A percentile compares a stretch with the other conserved stretches of the same genome.
These are phyloP conservation scores for Calonectris borealis DNA, from an alignment of 2,113 vertebrate species.

Conservation along the genomic window DNA sequence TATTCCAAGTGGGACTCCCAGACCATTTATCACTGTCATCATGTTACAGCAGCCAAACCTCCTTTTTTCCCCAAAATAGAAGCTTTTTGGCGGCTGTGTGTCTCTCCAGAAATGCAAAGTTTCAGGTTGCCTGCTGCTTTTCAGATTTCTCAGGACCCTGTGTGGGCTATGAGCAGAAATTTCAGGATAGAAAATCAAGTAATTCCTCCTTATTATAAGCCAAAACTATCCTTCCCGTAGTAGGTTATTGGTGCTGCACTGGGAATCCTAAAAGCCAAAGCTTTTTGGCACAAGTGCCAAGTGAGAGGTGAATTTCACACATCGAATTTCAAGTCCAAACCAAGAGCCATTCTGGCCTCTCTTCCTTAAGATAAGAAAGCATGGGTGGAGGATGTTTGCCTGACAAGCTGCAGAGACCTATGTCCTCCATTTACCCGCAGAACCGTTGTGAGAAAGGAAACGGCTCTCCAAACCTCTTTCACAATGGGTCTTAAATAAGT, in stretches of 20 bases:
- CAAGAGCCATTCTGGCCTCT: not conserved
- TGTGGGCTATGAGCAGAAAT: not conserved
- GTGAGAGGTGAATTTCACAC: not conserved
- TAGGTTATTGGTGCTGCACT: not conserved
- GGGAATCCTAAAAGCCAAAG: not conserved
- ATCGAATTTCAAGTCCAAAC: not conserved
- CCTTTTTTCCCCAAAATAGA: not conserved
- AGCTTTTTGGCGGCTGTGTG: not conserved
- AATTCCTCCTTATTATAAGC: not conserved
- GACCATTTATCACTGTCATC: not conserved
- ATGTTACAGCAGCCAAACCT: not conserved
- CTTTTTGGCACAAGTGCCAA: not conserved
- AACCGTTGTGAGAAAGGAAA: not conserved
- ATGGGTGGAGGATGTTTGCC: not conserved
- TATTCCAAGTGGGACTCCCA: constrained; percentile 19
- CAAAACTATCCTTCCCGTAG: not conserved
- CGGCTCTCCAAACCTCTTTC: not conserved
- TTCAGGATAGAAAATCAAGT: not conserved
- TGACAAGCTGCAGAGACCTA: not conserved
- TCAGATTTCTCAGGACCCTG: not conserved
- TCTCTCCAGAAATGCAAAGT: not conserved
- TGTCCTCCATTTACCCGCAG: not conserved
- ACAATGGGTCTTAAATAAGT: not conserved
- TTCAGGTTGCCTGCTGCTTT: not conserved
- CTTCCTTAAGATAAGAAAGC: not conserved